These are phyloP conservation scores for Odontesthes bonariensis DNA, from an alignment of 2,113 vertebrate species.

Conservation along the genomic window DNA sequence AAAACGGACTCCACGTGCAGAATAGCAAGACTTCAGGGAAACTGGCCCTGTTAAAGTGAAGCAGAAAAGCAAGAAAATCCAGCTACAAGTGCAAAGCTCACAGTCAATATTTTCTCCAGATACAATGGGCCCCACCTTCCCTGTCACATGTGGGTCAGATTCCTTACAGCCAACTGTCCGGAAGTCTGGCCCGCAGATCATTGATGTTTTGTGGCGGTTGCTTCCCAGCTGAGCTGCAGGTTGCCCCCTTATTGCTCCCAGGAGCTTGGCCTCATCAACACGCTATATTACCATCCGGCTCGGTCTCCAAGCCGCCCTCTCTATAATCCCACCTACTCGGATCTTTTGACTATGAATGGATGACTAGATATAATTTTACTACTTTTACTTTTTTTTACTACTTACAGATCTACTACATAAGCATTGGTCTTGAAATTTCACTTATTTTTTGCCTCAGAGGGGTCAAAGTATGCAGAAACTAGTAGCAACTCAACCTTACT, in stretches of 20 bases:
- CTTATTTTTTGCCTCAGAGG: background rate
- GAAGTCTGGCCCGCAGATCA: constrained; percentile 22
- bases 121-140: background rate
- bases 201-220: constrained; percentile 10
- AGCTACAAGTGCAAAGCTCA: background rate
- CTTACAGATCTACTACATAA: background rate
- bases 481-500: no score
- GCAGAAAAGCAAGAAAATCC: background rate
- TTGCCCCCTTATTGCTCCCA: constrained; percentile 22
- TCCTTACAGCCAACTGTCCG: constrained; percentile 30
- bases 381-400: background rate
- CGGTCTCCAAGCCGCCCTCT: background rate
- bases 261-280: constrained; percentile 7
- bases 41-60: constrained; percentile 9
- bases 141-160: constrained; percentile 33
- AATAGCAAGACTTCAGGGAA: constrained; percentile 1
- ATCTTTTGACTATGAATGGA: no score
- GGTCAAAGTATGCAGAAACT: constrained; percentile 5
- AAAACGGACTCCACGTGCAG: background rate
- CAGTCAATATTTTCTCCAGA: constrained; percentile 43
- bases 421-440: background rate
- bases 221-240: constrained; percentile 11
- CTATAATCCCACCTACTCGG: background rate
- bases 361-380: background rate
- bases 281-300: background rate